Base-by-base conservation (phyloP, 2,797 vertebrate genomes). In the Lepus townsendii region DNA sequence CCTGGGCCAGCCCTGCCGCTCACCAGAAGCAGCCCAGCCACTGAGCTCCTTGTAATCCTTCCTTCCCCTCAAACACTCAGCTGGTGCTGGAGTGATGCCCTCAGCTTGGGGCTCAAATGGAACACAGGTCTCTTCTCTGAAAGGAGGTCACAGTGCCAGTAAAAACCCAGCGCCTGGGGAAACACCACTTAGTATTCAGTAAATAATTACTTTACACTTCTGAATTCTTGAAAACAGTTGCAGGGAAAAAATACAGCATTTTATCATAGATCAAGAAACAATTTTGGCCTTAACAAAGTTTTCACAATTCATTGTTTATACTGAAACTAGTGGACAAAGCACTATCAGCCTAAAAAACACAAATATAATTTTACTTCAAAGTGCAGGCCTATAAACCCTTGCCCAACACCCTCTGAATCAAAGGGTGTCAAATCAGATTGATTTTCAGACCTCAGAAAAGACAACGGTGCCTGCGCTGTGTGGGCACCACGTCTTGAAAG, bases 391-490 rank as follows among this genome's bases (percentile, higher is more conserved):
- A 17, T 62, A 30, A 71, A 30, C 10, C 17, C 24, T 32, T 30
- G 30, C 9, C 14, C 12, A 0, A 42, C 63, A 6, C 9, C 0
- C 42, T 88, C 16, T 22, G 35, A 38, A 57, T 50, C 12, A 11
- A 14, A 30, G 2, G 5, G 3, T 11, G 27, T 68, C n/a, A 27
- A 38, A 8, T 60, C 35, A 14, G 30, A 57, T 12, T n/a, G 26
- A 27, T 42, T 65, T 16, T 62, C 54, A 60, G 9, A 24, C 12
- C 19, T 35, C 7, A 8, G 69, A 17, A 66, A 52, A 93, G 32
- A 65, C 0, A 2, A 8, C 47, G 72, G 16, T 0, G 1, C 3
- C 1, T 0, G 6, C 0, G 20, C 69, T 24, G 5, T 0, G 3
- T 0, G 0, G 16, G 2, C 9, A 0, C 10, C 32, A 17, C 38